These are phyloP conservation scores for Rynchops niger DNA, from an alignment of 2,113 vertebrate species.

Conservation along the genomic window DNA sequence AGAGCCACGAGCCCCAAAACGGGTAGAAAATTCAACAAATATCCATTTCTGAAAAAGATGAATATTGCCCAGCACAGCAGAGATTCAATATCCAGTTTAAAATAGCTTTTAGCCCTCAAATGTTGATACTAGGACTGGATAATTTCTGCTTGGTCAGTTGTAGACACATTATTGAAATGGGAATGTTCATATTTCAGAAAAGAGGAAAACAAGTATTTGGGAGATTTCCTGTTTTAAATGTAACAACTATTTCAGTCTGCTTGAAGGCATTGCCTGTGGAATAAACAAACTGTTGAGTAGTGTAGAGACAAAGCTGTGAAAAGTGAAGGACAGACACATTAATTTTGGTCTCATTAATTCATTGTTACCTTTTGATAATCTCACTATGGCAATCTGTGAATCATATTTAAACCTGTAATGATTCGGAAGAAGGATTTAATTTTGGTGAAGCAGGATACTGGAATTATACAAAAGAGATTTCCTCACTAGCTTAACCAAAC, in stretches of 20 bases:
- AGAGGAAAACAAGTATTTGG: background rate
- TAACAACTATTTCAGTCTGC: background rate
- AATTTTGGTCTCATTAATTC: background rate
- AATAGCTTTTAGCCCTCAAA: background rate
- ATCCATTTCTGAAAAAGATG: background rate
- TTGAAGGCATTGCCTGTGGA: background rate
- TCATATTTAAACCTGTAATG: background rate
- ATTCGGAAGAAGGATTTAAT: background rate
- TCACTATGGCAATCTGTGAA: background rate
- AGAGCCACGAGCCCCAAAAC: background rate
- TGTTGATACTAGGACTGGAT: background rate
- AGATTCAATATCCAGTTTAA: background rate
- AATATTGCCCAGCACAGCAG: background rate
- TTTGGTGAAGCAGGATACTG: background rate
- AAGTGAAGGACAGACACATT: background rate
- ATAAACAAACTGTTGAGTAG: background rate
- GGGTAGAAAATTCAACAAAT: background rate
- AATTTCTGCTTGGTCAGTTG: background rate
- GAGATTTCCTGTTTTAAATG: background rate
- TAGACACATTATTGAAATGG: background rate
- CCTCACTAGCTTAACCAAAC: background rate
- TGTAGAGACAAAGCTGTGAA: background rate
- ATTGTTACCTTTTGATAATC: background rate
- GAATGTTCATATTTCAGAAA: background rate
- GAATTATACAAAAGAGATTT: background rate